phyloP scores from a whole-genome alignment of 2,888 invertebrate species.

The Phania funesta region DNA sequence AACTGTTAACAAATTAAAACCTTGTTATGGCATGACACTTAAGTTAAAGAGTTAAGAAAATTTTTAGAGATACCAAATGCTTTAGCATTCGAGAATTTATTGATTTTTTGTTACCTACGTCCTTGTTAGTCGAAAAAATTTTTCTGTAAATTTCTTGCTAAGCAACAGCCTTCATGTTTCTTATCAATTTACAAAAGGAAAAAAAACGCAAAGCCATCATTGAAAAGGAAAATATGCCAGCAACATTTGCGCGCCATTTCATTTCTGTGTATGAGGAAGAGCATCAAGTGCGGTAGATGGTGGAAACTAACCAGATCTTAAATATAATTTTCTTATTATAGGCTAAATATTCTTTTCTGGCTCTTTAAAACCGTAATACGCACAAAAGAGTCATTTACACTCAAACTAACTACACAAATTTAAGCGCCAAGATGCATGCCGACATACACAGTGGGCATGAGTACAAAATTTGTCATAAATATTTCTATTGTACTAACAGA shows the following conservation, averaged over 20 bases:
- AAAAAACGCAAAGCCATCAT: neutral
- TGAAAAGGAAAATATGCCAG: neutral
- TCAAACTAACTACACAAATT: no score
- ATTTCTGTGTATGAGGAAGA: neutral
- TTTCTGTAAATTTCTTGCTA: conserved; percentile 30
- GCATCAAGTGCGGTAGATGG: neutral
- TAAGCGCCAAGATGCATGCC: no score
- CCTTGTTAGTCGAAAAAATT: conserved; percentile 1
- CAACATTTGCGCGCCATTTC: conserved; percentile 39
- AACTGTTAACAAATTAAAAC: neutral
- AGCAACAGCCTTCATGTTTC: conserved; percentile 35
- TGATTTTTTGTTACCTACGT: conserved; percentile 9
- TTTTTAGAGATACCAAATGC: neutral
- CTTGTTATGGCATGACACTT: neutral
- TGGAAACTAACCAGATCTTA: neutral
- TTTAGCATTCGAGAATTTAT: neutral
- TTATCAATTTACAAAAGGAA: neutral
- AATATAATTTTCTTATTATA: conserved; percentile 22
- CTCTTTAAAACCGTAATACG: neutral
- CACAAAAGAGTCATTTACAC: no score
- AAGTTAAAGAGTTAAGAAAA: neutral
- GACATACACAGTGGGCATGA: no score
- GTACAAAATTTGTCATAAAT: no score
- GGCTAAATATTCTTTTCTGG: conserved; percentile 5
- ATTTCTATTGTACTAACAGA: no score